phyloP scores from a whole-genome alignment of 2,888 invertebrate genomes.

The Ypsolopha sequella region DNA sequence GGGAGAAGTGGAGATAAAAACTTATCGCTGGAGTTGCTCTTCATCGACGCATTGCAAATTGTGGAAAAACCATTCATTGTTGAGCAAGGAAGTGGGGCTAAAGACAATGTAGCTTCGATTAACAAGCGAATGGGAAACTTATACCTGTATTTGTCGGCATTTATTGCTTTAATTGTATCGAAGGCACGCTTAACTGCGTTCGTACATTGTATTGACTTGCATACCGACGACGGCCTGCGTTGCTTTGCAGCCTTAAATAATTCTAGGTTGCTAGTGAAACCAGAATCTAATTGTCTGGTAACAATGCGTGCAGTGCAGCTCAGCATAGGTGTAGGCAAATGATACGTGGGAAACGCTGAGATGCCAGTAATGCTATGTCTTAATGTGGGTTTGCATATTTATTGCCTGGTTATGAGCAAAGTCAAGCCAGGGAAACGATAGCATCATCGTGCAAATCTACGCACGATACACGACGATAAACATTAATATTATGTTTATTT shows the following conservation, averaged over 20 bases:
- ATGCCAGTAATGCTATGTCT: conserved; percentile 26
- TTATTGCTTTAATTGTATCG: conserved; percentile 63
- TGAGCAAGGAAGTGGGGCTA: conserved; percentile 39
- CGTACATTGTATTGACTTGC: conserved; percentile 45
- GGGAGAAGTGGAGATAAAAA: conserved; percentile 26
- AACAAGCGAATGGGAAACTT: conserved; percentile 53
- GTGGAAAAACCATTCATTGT: conserved; percentile 53
- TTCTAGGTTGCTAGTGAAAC: conserved; percentile 54
- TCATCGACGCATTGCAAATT: conserved; percentile 43
- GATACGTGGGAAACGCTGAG: conserved; percentile 37
- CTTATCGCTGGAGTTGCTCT: conserved; percentile 32
- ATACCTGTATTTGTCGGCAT: conserved; percentile 41
- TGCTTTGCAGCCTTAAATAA: conserved; percentile 45
- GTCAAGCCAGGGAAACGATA: not conserved
- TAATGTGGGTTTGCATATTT: conserved; percentile 18
- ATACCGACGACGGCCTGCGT: conserved; percentile 41
- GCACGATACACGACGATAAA: no score
- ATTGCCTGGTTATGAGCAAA: conserved; percentile 8
- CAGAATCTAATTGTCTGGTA: conserved; percentile 27
- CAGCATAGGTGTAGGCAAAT: conserved; percentile 29
- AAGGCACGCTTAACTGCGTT: conserved; percentile 49
- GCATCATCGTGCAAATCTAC: no score
- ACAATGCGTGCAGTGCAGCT: conserved; percentile 26
- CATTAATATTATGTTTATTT: no score
- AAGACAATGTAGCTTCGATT: conserved; percentile 60